Evolutionary conservation across 2,888 invertebrate species (phyloP).

Genomic region (Spatulosminthurus flaviceps): DNA sequence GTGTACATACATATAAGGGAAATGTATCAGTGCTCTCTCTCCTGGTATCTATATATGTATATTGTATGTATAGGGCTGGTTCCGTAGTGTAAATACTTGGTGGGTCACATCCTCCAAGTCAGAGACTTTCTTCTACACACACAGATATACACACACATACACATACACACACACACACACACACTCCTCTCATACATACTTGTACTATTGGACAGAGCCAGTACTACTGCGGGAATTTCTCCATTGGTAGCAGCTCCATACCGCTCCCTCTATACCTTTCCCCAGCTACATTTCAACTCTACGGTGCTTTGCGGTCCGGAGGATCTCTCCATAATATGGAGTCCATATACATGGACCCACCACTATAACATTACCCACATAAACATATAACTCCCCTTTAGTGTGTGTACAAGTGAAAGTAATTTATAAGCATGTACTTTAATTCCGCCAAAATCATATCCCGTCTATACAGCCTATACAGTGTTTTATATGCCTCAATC

Average conservation of each 20-base stretch:
- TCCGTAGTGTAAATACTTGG: neutral
- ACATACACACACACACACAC: neutral
- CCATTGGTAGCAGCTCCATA: neutral
- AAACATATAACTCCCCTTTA: too few species aligned
- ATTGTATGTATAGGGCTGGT: neutral
- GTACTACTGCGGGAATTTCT: conserved; percentile 11
- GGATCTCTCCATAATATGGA: too few species aligned
- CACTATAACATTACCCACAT: too few species aligned
- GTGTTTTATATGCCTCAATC: too few species aligned
- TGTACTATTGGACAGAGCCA: neutral
- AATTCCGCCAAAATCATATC: too few species aligned
- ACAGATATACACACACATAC: too few species aligned
- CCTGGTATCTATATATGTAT: neutral
- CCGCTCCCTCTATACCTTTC: neutral
- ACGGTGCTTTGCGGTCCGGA: too few species aligned
- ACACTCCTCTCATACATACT: neutral
- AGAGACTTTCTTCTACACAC: neutral
- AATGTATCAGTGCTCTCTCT: neutral
- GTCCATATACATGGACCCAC: too few species aligned
- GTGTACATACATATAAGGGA: neutral
- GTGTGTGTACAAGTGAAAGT: too few species aligned
- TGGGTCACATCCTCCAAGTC: neutral
- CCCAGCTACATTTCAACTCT: too few species aligned
- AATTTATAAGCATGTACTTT: too few species aligned
- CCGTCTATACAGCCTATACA: too few species aligned